phyloP scores from a whole-genome alignment of 2,888 invertebrate species.

The Periphyllus acericola region DNA sequence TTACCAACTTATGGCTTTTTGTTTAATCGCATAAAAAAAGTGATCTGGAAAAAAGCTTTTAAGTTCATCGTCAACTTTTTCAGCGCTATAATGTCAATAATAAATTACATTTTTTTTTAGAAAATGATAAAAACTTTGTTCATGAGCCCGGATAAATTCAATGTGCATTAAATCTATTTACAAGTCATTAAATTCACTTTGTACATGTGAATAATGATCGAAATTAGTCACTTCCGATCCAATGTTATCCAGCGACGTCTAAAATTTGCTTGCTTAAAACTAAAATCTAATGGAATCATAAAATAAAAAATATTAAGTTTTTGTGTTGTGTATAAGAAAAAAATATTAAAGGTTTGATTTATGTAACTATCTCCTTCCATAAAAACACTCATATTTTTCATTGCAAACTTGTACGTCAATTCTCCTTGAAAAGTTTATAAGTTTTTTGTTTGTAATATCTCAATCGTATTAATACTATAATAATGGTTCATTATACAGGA shows the following conservation, averaged over 20 bases:
- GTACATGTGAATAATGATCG: constrained; percentile 26
- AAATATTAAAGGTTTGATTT: neutral
- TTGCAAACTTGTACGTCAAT: neutral
- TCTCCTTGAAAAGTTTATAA: no score
- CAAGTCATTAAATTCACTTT: constrained; percentile 38
- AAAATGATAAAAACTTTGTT: constrained; percentile 35
- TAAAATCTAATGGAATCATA: neutral
- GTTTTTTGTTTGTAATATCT: neutral
- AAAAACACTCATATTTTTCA: neutral
- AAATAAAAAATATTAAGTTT: neutral
- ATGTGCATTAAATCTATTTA: constrained; percentile 34
- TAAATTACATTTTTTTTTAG: constrained; percentile 30
- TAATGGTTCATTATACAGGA: neutral
- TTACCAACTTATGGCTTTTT: constrained; percentile 17
- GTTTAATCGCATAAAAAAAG: constrained; percentile 11
- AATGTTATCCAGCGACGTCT: neutral
- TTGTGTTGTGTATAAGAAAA: neutral
- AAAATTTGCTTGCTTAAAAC: neutral
- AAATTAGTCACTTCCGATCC: constrained; percentile 19
- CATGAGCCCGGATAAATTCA: neutral
- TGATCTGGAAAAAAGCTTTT: constrained; percentile 24
- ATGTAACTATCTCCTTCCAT: neutral
- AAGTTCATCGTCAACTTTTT: constrained; percentile 28
- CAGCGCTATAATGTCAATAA: constrained; percentile 25
- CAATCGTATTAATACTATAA: neutral